Evolutionary conservation across 2,888 invertebrate genomes (phyloP).

Genomic region (Tyria jacobaeae): DNA sequence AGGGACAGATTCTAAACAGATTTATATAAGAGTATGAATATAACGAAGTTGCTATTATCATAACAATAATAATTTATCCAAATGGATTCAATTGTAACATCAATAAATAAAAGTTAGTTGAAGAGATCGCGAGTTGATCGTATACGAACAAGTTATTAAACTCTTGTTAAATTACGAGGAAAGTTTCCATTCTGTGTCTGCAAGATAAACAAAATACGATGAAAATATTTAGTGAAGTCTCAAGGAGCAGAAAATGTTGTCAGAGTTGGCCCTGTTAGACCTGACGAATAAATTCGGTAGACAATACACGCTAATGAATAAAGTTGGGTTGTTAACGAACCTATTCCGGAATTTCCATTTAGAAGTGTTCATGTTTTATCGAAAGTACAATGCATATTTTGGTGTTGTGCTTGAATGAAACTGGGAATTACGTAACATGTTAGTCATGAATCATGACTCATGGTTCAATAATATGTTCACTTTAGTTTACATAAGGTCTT

Average conservation of each 20-base stretch:
- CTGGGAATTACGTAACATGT: slow-evolving; percentile 38
- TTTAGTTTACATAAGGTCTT: too few species aligned
- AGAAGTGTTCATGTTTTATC: slow-evolving; percentile 75
- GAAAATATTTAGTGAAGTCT: slow-evolving; percentile 75
- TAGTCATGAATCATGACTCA: too few species aligned
- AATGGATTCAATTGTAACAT: slow-evolving; percentile 21
- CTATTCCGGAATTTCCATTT: slow-evolving; percentile 78
- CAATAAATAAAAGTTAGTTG: slow-evolving; percentile 37
- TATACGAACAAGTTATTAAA: slow-evolving; percentile 56
- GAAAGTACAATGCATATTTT: slow-evolving; percentile 69
- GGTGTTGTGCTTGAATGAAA: slow-evolving; percentile 44
- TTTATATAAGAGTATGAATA: not conserved
- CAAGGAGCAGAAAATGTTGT: slow-evolving; percentile 65
- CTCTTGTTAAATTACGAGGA: slow-evolving; percentile 64
- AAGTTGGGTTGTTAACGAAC: slow-evolving; percentile 84
- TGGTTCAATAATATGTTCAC: not conserved
- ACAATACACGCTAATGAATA: slow-evolving; percentile 85
- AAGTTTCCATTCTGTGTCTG: slow-evolving; percentile 68
- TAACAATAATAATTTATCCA: not conserved
- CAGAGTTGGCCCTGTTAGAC: slow-evolving; percentile 71
- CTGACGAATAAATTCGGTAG: slow-evolving; percentile 80
- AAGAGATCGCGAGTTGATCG: slow-evolving; percentile 39
- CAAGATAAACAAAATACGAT: slow-evolving; percentile 76
- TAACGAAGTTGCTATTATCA: not conserved
- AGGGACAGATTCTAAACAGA: not conserved